Percentiles rank a stretch among this genome's conserved stretches.
phyloP scores from a whole-genome alignment of 2,888 invertebrate genomes.

The Andrena bucephala region DNA sequence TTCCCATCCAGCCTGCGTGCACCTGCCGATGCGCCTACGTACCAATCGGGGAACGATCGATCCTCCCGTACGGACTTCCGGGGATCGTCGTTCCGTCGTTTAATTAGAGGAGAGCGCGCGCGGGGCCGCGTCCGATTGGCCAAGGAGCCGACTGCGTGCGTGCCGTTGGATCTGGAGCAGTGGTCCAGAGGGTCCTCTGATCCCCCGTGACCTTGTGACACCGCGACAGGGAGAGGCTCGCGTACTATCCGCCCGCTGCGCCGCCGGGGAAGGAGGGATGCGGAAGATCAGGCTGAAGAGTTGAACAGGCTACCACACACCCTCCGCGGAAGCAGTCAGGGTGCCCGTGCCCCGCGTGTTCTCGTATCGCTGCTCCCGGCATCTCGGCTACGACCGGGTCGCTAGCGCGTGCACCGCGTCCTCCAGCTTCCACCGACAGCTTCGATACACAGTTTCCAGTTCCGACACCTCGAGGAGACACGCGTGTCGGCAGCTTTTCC shows the following conservation, averaged over 20 bases:
- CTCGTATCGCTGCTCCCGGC: constrained; percentile 10
- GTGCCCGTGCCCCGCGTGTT: constrained; percentile 40
- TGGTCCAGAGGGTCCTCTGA: constrained; percentile 41
- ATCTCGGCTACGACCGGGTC: not conserved
- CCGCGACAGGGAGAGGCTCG: constrained; percentile 41
- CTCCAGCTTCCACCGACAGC: not conserved
- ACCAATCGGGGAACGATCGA: constrained; percentile 54
- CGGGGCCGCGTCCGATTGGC: constrained; percentile 20
- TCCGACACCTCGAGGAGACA: not conserved
- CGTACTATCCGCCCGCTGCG: constrained; percentile 12
- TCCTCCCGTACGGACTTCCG: constrained; percentile 51
- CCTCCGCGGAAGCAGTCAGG: constrained; percentile 46
- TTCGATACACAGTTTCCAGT: not conserved
- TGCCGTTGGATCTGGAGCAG: constrained; percentile 51
- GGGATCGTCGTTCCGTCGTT: constrained; percentile 53
- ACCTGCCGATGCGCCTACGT: constrained; percentile 55
- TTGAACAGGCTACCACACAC: constrained; percentile 50
- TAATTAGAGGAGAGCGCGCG: constrained; percentile 55
- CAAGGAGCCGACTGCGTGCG: constrained; percentile 40
- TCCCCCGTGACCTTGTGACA: constrained; percentile 72
- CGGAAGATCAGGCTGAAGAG: constrained; percentile 58
- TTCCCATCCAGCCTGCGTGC: not conserved
- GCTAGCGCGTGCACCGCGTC: not conserved
- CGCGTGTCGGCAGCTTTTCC: not conserved
- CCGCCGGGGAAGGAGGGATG: constrained; percentile 48